Evolutionary conservation across 2,797 vertebrate genomes (phyloP).

Genomic region (Salmo trutta): DNA sequence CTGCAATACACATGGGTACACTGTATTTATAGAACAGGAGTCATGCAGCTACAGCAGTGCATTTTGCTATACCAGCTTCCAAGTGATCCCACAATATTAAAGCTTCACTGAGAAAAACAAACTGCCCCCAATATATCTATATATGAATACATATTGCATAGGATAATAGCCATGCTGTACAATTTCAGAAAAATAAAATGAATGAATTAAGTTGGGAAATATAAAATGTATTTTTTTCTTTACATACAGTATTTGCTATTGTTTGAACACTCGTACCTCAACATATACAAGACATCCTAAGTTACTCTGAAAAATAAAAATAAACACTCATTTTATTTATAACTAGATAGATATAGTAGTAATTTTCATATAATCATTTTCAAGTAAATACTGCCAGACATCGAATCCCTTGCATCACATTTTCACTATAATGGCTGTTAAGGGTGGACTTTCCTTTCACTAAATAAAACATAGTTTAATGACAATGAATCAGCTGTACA

Average conservation of each 20-base stretch:
- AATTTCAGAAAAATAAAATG: slow-evolving; percentile 84
- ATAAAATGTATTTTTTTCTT: slow-evolving; percentile 72
- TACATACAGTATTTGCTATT: slow-evolving; percentile 80
- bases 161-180: slow-evolving; percentile 98
- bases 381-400: slow-evolving; percentile 79
- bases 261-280: slow-evolving; percentile 93
- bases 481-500: slow-evolving; percentile 81
- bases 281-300: slow-evolving; percentile 85
- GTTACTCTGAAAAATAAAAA: slow-evolving; percentile 80
- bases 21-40: slow-evolving; percentile 84
- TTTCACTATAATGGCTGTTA: slow-evolving; percentile 62
- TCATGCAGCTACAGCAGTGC: slow-evolving; percentile 96
- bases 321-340: slow-evolving; percentile 68
- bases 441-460: slow-evolving; percentile 65
- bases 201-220: slow-evolving; percentile 72
- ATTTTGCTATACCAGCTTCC: slow-evolving; percentile 85
- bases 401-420: slow-evolving; percentile 75
- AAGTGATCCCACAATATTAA: slow-evolving; percentile 86
- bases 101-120: slow-evolving; percentile 90
- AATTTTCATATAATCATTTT: slow-evolving; percentile 73
- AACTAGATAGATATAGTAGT: slow-evolving; percentile 70
- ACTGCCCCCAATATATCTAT: slow-evolving; percentile 88
- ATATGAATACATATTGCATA: slow-evolving; percentile 94
- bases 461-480: slow-evolving; percentile 70
- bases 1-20: slow-evolving; percentile 88